Percentiles rank a stretch among this genome's conserved stretches.
These are phyloP conservation scores for Rostratula benghalensis DNA, from an alignment of 2,113 vertebrate genomes.

Conservation along the genomic window DNA sequence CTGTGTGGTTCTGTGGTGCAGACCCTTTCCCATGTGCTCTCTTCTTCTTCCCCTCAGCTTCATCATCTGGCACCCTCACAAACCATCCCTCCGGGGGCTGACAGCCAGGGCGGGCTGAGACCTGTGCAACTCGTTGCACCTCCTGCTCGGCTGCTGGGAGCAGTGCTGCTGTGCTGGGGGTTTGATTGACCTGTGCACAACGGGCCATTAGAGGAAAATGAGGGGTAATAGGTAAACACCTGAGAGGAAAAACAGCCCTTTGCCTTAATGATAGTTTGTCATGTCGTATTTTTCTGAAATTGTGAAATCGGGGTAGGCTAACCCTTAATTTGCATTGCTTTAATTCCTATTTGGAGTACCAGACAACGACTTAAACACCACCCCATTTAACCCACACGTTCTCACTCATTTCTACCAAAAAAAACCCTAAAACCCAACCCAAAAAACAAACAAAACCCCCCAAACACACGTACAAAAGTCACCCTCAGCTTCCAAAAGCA, in stretches of 20 bases:
- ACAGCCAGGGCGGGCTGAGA: not conserved
- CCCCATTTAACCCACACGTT: not conserved
- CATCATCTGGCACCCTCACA: not conserved
- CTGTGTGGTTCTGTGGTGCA: too few relatives aligned
- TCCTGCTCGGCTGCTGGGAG: not conserved
- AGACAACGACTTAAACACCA: not conserved
- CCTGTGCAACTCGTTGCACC: not conserved
- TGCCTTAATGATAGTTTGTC: slow-evolving; percentile 50
- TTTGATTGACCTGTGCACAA: not conserved
- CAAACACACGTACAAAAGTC: not conserved
- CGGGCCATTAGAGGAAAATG: not conserved
- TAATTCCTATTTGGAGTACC: slow-evolving; percentile 42
- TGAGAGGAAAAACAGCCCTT: slow-evolving; percentile 37
- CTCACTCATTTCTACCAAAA: not conserved
- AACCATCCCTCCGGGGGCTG: not conserved
- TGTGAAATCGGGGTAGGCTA: not conserved
- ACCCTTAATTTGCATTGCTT: slow-evolving; percentile 29
- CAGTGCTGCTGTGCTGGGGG: accelerated
- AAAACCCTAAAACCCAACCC: too few relatives aligned
- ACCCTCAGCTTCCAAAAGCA: not conserved
- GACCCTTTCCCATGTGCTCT: accelerated
- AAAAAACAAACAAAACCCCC: too few relatives aligned
- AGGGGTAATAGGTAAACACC: slow-evolving; percentile 1
- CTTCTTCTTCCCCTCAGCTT: accelerated
- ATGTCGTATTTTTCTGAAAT: not conserved